phyloP scores from a whole-genome alignment of 2,113 vertebrate genomes.

The Sinocyclocheilus grahami region DNA sequence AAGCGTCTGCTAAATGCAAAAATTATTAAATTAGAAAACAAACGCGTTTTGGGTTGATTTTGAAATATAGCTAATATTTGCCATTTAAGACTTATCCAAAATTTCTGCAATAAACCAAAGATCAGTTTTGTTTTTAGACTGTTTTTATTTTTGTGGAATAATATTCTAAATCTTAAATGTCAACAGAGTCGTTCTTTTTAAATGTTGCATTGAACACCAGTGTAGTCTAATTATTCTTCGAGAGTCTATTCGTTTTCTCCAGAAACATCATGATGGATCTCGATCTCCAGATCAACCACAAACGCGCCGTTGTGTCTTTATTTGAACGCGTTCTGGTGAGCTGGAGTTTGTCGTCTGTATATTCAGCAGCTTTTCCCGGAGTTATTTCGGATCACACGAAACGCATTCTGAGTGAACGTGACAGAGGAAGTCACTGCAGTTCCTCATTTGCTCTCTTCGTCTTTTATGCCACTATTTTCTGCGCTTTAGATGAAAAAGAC shows the following conservation, averaged over 20 bases:
- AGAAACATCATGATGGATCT: not conserved
- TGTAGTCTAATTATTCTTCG: not conserved
- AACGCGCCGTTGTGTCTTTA: not conserved
- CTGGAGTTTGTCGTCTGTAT: not conserved
- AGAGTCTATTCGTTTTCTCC: not conserved
- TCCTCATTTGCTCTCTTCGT: conserved; percentile 16
- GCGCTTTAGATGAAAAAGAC: not conserved
- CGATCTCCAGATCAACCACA: not conserved
- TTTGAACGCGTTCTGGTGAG: not conserved
- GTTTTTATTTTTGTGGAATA: not conserved
- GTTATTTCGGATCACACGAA: conserved; percentile 27
- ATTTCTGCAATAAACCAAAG: not conserved
- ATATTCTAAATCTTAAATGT: not conserved
- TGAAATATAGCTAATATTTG: not conserved
- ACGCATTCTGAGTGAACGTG: not conserved
- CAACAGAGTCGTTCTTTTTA: not conserved
- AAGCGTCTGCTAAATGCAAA: too few relatives aligned
- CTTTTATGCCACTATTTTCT: not conserved
- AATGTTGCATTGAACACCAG: not conserved
- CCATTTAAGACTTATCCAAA: not conserved
- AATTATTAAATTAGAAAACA: too few relatives aligned
- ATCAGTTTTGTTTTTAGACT: not conserved
- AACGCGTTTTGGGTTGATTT: not conserved
- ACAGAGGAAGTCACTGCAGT: conserved; percentile 9
- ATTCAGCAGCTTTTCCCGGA: conserved; percentile 1